phyloP scores from a whole-genome alignment of 2,113 vertebrate genomes.

The Herpailurus yagouaroundi region DNA sequence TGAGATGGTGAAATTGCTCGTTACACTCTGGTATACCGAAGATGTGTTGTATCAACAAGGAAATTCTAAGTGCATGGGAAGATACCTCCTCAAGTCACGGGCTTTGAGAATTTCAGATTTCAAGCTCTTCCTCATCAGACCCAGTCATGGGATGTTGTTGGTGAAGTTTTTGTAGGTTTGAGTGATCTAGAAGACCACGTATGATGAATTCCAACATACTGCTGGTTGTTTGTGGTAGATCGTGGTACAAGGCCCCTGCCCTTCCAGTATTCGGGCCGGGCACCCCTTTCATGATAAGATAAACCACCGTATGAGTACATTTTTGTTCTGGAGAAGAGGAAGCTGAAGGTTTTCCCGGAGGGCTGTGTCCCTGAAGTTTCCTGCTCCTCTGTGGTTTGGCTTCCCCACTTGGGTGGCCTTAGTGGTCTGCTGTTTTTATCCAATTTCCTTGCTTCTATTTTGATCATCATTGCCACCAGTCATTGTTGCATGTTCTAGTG shows the following conservation, averaged over 20 bases:
- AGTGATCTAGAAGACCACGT: background rate
- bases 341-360: background rate
- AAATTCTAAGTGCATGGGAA: background rate
- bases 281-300: constrained; percentile 12
- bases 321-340: constrained; percentile 38
- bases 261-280: background rate
- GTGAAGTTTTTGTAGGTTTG: background rate
- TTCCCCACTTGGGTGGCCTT: constrained; percentile 57
- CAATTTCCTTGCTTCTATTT: constrained; percentile 71
- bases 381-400: constrained; percentile 50
- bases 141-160: background rate
- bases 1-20: background rate
- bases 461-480: constrained; percentile 1
- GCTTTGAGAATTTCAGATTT: constrained; percentile 3
- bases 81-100: background rate
- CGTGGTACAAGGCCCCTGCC: background rate
- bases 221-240: background rate
- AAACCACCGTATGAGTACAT: background rate
- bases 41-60: background rate
- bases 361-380: background rate
- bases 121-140: background rate
- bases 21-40: background rate
- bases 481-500: constrained; percentile 9
- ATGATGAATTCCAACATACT: background rate
- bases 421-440: constrained; percentile 50